Conservation (phyloP, 2,888 invertebrate genomes). For the Stictocephala bisonia region DNA sequence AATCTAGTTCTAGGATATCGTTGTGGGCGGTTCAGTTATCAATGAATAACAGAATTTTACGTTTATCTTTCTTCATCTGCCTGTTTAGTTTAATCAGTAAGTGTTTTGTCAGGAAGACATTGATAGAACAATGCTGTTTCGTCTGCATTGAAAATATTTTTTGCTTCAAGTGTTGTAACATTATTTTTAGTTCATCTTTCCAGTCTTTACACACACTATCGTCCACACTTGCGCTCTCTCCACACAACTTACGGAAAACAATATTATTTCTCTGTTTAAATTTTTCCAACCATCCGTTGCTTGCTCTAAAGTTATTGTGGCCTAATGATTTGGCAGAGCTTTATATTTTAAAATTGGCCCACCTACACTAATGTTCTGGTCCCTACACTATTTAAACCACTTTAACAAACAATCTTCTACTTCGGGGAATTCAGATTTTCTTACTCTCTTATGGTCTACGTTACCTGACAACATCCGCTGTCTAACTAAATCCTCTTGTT, state of each 20-base stretch:
- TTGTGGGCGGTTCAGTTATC: conserved; percentile 48
- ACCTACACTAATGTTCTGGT: neutral
- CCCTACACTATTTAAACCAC: conserved; percentile 21
- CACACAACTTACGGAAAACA: conserved; percentile 56
- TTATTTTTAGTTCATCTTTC: conserved; percentile 51
- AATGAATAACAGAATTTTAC: conserved; percentile 37
- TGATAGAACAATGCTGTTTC: conserved; percentile 59
- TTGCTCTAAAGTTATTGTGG: conserved; percentile 43
- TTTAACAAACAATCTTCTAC: conserved; percentile 47
- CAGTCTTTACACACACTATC: conserved; percentile 46
- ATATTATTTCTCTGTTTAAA: conserved; percentile 54
- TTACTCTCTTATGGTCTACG: too few relatives aligned
- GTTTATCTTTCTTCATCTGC: conserved; percentile 17
- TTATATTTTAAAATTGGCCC: conserved; percentile 47
- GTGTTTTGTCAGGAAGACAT: conserved; percentile 58
- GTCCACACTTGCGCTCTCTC: conserved; percentile 51
- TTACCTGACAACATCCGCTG: too few relatives aligned
- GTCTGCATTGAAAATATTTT: conserved; percentile 59
- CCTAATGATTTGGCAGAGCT: conserved; percentile 52
- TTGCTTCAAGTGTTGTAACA: conserved; percentile 54
- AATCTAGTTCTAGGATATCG: conserved; percentile 2
- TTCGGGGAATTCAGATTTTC: too few relatives aligned
- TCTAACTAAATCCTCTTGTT: too few relatives aligned
- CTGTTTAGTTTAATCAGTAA: conserved; percentile 47
- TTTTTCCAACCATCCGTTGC: conserved; percentile 56